A percentile compares a stretch with the other conserved stretches of the same genome.
phyloP scores from a whole-genome alignment of 2,113 vertebrate genomes.

The Forbesichthys agassizii region DNA sequence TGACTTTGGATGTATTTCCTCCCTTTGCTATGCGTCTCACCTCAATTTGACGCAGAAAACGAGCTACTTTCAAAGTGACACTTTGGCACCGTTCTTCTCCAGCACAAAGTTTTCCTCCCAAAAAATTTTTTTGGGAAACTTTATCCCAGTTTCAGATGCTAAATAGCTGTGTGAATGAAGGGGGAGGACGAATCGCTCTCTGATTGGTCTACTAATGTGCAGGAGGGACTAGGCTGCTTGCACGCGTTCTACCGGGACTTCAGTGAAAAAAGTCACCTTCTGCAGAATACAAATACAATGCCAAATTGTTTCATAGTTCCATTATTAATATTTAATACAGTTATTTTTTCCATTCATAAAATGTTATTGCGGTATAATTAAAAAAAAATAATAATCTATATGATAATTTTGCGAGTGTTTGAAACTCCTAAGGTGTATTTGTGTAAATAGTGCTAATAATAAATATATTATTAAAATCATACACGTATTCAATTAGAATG shows the following conservation, averaged over 20 bases:
- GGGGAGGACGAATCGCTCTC: constrained; percentile 78
- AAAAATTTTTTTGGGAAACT: constrained; percentile 85
- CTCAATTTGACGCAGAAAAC: constrained; percentile 3
- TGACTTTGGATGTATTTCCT: background rate
- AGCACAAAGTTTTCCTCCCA: constrained; percentile 84
- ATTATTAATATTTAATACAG: background rate
- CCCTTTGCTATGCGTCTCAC: constrained; percentile 26
- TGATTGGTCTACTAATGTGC: constrained; percentile 77
- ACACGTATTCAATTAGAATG: too few species aligned
- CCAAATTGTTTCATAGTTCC: background rate
- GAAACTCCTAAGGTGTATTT: background rate
- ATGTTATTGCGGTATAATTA: too few species aligned
- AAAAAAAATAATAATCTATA: too few species aligned
- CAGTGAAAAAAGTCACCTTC: constrained; percentile 23
- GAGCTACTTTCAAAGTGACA: constrained; percentile 22
- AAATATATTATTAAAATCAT: too few species aligned
- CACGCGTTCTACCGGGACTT: constrained; percentile 34
- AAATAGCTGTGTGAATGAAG: constrained; percentile 90
- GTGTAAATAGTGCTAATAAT: background rate
- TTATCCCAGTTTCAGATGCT: constrained; percentile 88
- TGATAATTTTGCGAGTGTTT: too few species aligned
- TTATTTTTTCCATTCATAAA: background rate
- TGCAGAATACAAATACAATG: constrained; percentile 14
- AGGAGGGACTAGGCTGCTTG: constrained; percentile 72
- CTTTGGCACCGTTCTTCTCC: constrained; percentile 62